Conservation (phyloP, 1,140 invertebrate species). For the Lysiphlebus fabarum region DNA sequence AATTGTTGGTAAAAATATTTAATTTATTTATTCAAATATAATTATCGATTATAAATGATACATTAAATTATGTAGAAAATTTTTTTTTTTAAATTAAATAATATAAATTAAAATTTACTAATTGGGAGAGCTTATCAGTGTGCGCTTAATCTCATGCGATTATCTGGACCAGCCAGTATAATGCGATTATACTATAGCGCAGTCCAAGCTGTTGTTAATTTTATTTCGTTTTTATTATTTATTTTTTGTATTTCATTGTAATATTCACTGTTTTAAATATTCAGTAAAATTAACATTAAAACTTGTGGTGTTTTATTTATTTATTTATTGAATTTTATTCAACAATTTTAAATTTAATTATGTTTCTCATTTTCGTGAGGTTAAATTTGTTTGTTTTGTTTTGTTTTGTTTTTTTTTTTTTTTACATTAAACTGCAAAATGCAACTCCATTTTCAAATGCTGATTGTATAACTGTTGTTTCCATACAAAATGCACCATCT, state of each 20-base stretch:
- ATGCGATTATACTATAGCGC: too few relatives aligned
- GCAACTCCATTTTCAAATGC: slow-evolving; percentile 49
- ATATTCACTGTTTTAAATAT: too few relatives aligned
- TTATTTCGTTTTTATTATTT: slow-evolving; percentile 4
- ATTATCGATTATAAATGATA: too few relatives aligned
- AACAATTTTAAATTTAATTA: too few relatives aligned
- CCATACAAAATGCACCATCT: slow-evolving; percentile 52
- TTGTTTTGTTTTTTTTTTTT: not conserved
- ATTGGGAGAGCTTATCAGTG: not conserved
- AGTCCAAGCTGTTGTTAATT: not conserved
- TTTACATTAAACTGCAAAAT: slow-evolving; percentile 50
- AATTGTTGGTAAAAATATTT: too few relatives aligned
- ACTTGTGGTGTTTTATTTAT: too few relatives aligned
- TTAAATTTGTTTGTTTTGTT: not conserved
- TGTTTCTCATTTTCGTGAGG: not conserved
- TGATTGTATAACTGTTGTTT: slow-evolving; percentile 49
- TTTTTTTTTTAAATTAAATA: too few relatives aligned
- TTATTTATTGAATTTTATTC: not conserved
- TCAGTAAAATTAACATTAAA: too few relatives aligned
- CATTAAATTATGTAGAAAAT: too few relatives aligned
- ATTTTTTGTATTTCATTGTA: too few relatives aligned
- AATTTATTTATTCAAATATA: too few relatives aligned
- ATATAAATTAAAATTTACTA: not conserved
- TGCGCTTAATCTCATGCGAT: not conserved
- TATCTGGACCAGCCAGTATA: slow-evolving; percentile 26